A percentile compares a stretch with the other conserved stretches of the same genome.
phyloP scores from a whole-genome alignment of 2,113 vertebrate species.

The Scolopax mira region DNA sequence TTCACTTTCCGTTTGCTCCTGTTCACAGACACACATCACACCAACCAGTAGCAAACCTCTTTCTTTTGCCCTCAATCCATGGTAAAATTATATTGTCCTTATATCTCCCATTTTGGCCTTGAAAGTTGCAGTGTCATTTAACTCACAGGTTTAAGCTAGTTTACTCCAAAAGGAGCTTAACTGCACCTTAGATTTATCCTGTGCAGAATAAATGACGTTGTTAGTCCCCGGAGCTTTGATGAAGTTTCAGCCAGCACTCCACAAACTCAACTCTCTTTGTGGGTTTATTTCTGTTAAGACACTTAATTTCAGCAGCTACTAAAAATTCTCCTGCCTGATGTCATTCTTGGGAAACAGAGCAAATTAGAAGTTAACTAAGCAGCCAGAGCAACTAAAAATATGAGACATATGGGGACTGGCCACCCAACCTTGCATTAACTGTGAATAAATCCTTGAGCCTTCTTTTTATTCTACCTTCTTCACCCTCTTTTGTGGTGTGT shows the following conservation, averaged over 20 bases:
- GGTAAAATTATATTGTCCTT: not conserved
- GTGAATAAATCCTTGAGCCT: not conserved
- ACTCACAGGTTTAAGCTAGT: not conserved
- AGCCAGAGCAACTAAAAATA: not conserved
- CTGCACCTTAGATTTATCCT: not conserved
- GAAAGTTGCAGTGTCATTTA: not conserved
- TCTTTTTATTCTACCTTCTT: not conserved
- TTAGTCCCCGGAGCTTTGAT: not conserved
- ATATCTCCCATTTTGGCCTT: not conserved
- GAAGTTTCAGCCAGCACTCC: not conserved
- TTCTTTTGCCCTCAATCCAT: not conserved
- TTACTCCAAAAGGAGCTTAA: not conserved
- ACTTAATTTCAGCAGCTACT: conserved; percentile 1
- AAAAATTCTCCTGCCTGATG: conserved; percentile 11
- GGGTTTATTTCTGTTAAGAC: not conserved
- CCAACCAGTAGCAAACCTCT: not conserved
- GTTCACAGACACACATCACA: not conserved
- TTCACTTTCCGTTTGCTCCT: not conserved
- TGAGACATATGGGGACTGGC: not conserved
- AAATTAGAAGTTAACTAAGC: not conserved
- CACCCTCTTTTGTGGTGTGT: not conserved
- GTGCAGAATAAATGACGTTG: not conserved
- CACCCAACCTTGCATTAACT: not conserved
- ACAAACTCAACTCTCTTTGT: not conserved
- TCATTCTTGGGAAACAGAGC: not conserved